phyloP scores from a whole-genome alignment of 2,797 vertebrate genomes.

The Acipenser ruthenus region DNA sequence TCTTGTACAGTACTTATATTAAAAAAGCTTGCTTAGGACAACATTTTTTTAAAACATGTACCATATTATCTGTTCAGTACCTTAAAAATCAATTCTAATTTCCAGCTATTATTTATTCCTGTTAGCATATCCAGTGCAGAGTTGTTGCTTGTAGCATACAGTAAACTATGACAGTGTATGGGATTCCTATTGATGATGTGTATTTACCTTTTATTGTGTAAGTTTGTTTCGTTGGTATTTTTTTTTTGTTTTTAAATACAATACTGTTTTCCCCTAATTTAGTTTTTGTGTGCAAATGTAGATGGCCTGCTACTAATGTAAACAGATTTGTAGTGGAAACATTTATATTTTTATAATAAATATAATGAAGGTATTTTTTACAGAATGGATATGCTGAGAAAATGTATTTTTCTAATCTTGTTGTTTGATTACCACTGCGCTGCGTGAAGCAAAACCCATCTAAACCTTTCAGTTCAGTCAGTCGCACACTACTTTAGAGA shows the following conservation, averaged over 20 bases:
- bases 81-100: constrained; percentile 70
- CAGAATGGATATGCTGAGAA: constrained; percentile 75
- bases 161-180: constrained; percentile 75
- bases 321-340: constrained; percentile 99
- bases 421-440: constrained; percentile 30
- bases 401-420: constrained; percentile 45
- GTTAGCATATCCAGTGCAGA: constrained; percentile 56
- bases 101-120: constrained; percentile 88
- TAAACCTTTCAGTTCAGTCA: too few species aligned
- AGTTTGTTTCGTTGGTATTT: too few species aligned
- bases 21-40: constrained; percentile 54
- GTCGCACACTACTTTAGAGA: too few species aligned
- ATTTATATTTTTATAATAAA: constrained; percentile 99
- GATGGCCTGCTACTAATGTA: constrained; percentile 99
- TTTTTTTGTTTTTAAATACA: constrained; percentile 67
- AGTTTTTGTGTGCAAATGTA: constrained; percentile 80
- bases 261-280: constrained; percentile 60
- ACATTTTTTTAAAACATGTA: constrained; percentile 47
- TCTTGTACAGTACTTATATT: constrained; percentile 76
- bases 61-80: constrained; percentile 63
- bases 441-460: too few species aligned
- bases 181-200: constrained; percentile 69
- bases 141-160: constrained; percentile 56
- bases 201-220: constrained; percentile 75
- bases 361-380: constrained; percentile 99